Evolutionary conservation across 30 jellyfish, hydroid and myxozoan genomes (phyloP), one percentile per base, ranked within the genome.

Genomic region (Phacellophora camtschatica): DNA sequence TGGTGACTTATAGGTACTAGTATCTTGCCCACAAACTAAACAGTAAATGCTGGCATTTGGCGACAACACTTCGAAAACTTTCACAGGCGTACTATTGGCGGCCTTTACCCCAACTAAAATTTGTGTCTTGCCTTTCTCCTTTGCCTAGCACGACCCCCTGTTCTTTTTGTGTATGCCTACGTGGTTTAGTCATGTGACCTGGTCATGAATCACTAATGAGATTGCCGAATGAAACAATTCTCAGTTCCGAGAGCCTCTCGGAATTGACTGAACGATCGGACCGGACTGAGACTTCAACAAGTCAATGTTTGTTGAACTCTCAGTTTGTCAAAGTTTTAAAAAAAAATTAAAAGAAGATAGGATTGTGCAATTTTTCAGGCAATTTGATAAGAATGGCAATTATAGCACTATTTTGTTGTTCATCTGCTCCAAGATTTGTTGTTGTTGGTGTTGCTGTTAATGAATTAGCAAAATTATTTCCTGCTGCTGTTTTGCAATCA

Each of bases 121-220:
- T 63, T 3, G 55, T 63, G 77, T 11, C 77, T 55, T 55, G 70
- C 70, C 70, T 23, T 55, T 55, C 70, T 55, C 77, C 58, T 63
- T 63, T 35, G 77, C 77, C 51, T 63, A 63, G 77, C 77, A 28
- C 56, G 77, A 63, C 77, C 77, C 77, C 77, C 77, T 63, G 77
- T 63, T 1, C 77, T 35, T 1, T 63, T 35, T 63, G 5, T 1
- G 71, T 1, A 27, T 61, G 69, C 71, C 77, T 27, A 63, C 69
- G 77, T 20, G 29, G 56, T 63, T 2, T 28, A 63, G 77, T 63
- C 57, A 63, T 30, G 77, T 63, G 71, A 55, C 71, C 1, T 55
- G 34, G 5, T 1, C 71, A 55, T 55, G 71, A 55, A 55, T 55
- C 71, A 55, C 71, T 23, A 28, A 28, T 55, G 71, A 55, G 34